Evolutionary conservation across 1,140 invertebrate genomes (phyloP).

Genomic region (Drosophila fuyamai): DNA sequence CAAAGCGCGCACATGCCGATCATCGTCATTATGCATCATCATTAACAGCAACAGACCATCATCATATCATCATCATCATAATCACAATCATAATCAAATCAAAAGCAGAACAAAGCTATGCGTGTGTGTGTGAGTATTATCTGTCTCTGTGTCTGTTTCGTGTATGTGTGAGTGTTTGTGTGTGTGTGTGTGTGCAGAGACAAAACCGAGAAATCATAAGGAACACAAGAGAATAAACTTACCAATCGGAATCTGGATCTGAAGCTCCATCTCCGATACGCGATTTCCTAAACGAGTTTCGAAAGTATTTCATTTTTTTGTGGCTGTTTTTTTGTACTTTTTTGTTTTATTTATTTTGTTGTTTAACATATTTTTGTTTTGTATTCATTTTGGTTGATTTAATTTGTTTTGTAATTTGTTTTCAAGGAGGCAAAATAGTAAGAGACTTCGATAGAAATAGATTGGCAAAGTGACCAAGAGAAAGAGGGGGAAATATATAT

Average conservation of each 20-base stretch:
- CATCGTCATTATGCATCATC: slow-evolving; percentile 46
- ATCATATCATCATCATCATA: slow-evolving; percentile 36
- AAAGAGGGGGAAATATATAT: slow-evolving; percentile 7
- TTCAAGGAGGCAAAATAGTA: slow-evolving; percentile 21
- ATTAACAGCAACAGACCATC: slow-evolving; percentile 31
- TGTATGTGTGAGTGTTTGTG: slow-evolving; percentile 19
- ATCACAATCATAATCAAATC: slow-evolving; percentile 55
- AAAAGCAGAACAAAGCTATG: slow-evolving; percentile 66
- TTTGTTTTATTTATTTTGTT: slow-evolving; percentile 25
- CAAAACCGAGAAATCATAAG: slow-evolving; percentile 62
- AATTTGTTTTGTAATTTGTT: slow-evolving; percentile 38
- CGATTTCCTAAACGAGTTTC: slow-evolving; percentile 83
- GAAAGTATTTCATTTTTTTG: slow-evolving; percentile 56
- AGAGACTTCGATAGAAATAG: slow-evolving; percentile 37
- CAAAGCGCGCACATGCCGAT: slow-evolving; percentile 76
- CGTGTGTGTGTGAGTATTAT: slow-evolving; percentile 24
- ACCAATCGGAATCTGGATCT: slow-evolving; percentile 84
- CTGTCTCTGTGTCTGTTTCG: slow-evolving; percentile 11
- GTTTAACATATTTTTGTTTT: slow-evolving; percentile 32
- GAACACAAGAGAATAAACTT: slow-evolving; percentile 69
- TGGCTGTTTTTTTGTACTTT: slow-evolving; percentile 12
- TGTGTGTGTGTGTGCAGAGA: slow-evolving; percentile 53
- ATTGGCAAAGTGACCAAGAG: slow-evolving; percentile 7
- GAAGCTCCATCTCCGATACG: slow-evolving; percentile 83
- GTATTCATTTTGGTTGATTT: slow-evolving; percentile 30